phyloP scores from a whole-genome alignment of 2,888 invertebrate genomes.

The Pyrocoelia pectoralis region DNA sequence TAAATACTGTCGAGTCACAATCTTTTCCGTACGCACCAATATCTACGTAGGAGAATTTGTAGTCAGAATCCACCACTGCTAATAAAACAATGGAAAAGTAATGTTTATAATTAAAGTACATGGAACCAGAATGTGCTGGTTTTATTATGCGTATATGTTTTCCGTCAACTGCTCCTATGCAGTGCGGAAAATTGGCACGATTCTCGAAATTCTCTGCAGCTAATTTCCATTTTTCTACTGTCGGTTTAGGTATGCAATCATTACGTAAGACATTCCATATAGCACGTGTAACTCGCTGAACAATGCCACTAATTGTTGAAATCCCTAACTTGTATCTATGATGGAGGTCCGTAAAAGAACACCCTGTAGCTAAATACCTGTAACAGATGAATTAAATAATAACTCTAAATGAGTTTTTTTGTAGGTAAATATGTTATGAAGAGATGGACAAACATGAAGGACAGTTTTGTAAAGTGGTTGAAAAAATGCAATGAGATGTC shows the following conservation, averaged over 20 bases:
- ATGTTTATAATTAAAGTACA: slow-evolving; percentile 43
- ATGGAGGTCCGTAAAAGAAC: too few relatives aligned
- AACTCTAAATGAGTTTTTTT: too few relatives aligned
- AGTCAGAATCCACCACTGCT: slow-evolving; percentile 42
- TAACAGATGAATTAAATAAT: slow-evolving; percentile 7
- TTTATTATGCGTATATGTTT: slow-evolving; percentile 45
- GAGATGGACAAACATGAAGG: not conserved
- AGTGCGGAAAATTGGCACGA: slow-evolving; percentile 34
- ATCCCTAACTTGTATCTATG: not conserved
- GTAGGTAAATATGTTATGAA: too few relatives aligned
- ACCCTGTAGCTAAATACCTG: too few relatives aligned
- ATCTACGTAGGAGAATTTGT: slow-evolving; percentile 38
- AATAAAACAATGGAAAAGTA: slow-evolving; percentile 41
- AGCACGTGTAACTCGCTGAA: not conserved
- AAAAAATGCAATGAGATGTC: slow-evolving; percentile 2
- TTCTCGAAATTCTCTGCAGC: not conserved
- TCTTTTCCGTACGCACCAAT: slow-evolving; percentile 39
- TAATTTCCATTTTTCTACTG: not conserved
- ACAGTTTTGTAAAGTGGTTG: not conserved
- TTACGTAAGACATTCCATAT: not conserved
- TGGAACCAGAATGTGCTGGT: slow-evolving; percentile 39
- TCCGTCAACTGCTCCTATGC: slow-evolving; percentile 45
- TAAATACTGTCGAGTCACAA: slow-evolving; percentile 39
- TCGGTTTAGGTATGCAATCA: not conserved
- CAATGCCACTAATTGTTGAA: not conserved